Base-by-base conservation (phyloP, 2,113 vertebrate species). In the Axis porcinus region DNA sequence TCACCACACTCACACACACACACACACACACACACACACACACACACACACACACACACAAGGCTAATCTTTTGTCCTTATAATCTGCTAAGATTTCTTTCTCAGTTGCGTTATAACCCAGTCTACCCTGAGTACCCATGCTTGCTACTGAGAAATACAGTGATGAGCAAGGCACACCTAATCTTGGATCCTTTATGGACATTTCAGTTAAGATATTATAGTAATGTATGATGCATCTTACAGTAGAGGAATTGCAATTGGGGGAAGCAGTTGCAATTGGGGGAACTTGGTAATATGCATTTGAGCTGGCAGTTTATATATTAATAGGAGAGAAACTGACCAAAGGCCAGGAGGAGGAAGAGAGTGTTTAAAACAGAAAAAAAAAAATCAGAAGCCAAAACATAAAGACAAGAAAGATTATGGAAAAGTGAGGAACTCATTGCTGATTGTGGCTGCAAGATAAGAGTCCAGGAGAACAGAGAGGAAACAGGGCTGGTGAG, bases 131-230 rank as follows among this genome's bases (percentile, higher is more conserved):
- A 82, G 8, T 82, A 16, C 30, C 3, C 25, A 3, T 74, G 40
- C 15, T 91, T 96, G 45, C 47, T 92, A 83, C 23, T 85, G n/a
- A 96, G 55, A 95, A 94, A 83, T 86, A 85, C 17, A 83, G 30
- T 95, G 60, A 8, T 82, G 33, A 93, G 25, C 36, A 94, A 78
- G n/a, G 40, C 23, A 82, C 25, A 64, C 79, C 11, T 67, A 76
- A 83, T 79, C 21, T 84, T 36, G 70, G 54, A 25, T 92, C 13
- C 33, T 87, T 94, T 30, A 81, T 52, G 83, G 40, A 52, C 76
- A 45, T 78, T 52, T 91, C 47, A 45, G 52, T 82, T 47, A 86
- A 70, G 57, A 79, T 89, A 12, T 43, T 82, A 74, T 17, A 52
- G 50, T 94, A 84, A 94, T 62, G 10, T 6, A 52, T 16, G 50